Base-by-base conservation (phyloP, 2,113 vertebrate species). In the Poeciliopsis turrubarensis region DNA sequence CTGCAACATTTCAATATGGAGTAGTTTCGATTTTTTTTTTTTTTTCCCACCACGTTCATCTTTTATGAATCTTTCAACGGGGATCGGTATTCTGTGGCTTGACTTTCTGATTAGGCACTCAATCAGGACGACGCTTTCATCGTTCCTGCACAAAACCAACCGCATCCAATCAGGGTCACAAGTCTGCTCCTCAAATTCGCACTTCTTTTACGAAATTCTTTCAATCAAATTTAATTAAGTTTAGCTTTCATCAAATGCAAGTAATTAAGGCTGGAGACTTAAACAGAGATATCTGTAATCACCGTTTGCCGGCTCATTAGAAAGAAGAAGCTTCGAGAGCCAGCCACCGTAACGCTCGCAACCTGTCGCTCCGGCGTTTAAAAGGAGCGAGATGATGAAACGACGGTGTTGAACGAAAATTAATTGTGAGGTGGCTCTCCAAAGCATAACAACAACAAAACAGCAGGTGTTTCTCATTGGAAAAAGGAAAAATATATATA, bases 251-350 rank as follows among this genome's bases (percentile, higher is more conserved):
- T 70, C 64, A 65, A 70, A 67, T 65, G 26, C 12, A 75, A 70
- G 47, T 60, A 25, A 57, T 61, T 47, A 25, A 67, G 72, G 64
- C 54, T 77, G 14, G 77, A 76, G 78, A 76, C n/a, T 66, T 64
- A 73, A 77, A 64, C 54, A 73, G 62, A 78, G 13, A 69, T 76
- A 69, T 76, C 14, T 41, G 41, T 65, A 32, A 77, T 73, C 54
- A 64, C 7, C 4, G 34, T 66, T 80, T 85, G 17, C 32, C 32
- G 32, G 68, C 71, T 78, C 29, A 82, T 73, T 60, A 54, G 54
- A 31, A 47, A 57, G 37, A 73, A 67, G 32, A 5, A 17, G n/a
- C 41, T 79, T 60, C 65, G 30, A 66, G 25, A 22, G 31, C 47
- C 29, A n/a, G 39, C 39, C 15, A 44, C 19, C 30, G 61, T 62